These are phyloP conservation scores for Stenurella melanura DNA, from an alignment of 2,888 invertebrate genomes.

Conservation along the genomic window DNA sequence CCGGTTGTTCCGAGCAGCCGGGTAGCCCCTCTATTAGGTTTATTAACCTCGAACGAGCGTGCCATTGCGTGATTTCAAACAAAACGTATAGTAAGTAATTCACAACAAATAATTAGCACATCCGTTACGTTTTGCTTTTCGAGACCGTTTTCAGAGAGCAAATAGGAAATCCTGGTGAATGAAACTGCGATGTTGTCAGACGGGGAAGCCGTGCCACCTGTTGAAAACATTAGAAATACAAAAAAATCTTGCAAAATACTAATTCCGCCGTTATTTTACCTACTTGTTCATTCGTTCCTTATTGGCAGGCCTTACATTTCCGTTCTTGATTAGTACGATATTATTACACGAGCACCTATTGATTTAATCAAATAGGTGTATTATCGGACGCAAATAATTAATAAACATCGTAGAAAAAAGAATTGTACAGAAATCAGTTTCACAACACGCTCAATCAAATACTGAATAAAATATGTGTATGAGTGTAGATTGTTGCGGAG, in stretches of 20 bases:
- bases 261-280: constrained; percentile 11
- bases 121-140: constrained; percentile 26
- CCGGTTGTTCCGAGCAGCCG: background rate
- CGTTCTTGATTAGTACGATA: background rate
- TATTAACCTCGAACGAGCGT: constrained; percentile 24
- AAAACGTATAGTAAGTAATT: constrained; percentile 20
- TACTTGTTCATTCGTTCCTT: constrained; percentile 8
- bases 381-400: no score
- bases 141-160: background rate
- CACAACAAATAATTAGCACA: constrained; percentile 27
- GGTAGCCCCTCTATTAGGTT: background rate
- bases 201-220: background rate
- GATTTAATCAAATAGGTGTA: no score
- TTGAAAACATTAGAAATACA: background rate
- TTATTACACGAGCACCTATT: no score
- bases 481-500: no score
- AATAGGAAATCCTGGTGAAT: constrained; percentile 22
- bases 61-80: background rate
- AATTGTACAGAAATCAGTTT: no score
- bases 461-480: no score
- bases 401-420: no score
- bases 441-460: no score
- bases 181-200: background rate
- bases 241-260: constrained; percentile 19
- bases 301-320: background rate